Base-by-base conservation (phyloP, 2,797 vertebrate genomes). In the Lates japonicus region DNA sequence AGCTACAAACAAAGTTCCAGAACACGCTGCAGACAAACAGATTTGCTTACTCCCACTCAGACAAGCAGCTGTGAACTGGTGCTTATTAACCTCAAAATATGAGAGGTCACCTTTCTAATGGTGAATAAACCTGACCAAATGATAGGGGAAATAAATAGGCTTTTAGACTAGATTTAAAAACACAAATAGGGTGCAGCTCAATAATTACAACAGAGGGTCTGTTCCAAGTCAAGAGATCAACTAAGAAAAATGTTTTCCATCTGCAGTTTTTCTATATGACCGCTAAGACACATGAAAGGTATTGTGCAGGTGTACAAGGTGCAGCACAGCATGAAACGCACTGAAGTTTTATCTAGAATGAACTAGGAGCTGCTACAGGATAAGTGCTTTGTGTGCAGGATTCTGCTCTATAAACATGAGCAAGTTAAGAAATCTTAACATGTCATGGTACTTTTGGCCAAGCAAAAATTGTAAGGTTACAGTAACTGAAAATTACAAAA, bases 41-140 rank as follows among this genome's bases (percentile, higher is more conserved):
- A 52, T 67, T 51, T 60, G 5, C n/a, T 37, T 44, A 49, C 48
- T 1, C 29, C 44, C 39, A 46, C 31, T 37, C 39, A 55, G 37
- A 44, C 13, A 49, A 63, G 69, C 49, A 46, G 19, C 55, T 31
- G 55, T n/a, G 46, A 65, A 51, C 14, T n/a, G 20, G 60, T 54
- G 37, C n/a, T 76, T 20, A 54, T 17, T 49, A 49, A 57, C 41
- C 33, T 46, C 16, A 17, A 52, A 54, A 20, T 16, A 59, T 35
- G 12, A 59, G 19, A 51, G 17, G 37, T 67, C 42, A 44, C 48
- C 46, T 29, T 41, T 7, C 33, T 57, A 41, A 41, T 37, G n/a
- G 20, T 54, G n/a, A 39, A 29, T 31, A 63, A 8, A 52, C 37
- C 2, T 19, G 10, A n/a, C 8, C 17, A 31, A 60, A 61, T 22